phyloP scores from a whole-genome alignment of 2,888 invertebrate species.

The Pimpla rufipes region DNA sequence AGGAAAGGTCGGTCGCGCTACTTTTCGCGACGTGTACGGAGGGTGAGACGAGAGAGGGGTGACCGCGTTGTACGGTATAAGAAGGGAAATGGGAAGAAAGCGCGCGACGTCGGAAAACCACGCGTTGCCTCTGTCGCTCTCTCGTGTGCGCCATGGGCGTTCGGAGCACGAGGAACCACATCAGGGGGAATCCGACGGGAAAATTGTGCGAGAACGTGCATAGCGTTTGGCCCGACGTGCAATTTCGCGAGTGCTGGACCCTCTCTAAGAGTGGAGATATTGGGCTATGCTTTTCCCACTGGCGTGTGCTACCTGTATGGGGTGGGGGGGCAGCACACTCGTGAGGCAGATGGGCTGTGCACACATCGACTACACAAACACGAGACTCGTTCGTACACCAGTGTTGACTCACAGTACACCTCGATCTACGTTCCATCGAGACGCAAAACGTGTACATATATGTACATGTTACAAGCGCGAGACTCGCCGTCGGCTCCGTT shows the following conservation, averaged over 20 bases:
- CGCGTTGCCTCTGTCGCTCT: not conserved
- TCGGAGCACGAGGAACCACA: not conserved
- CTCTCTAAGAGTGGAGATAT: constrained; percentile 37
- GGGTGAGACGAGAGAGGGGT: not conserved
- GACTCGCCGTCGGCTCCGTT: not conserved
- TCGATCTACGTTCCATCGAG: constrained; percentile 1
- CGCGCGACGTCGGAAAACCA: constrained; percentile 3
- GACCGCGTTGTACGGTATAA: not conserved
- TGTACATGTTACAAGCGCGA: not conserved
- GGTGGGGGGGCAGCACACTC: not conserved
- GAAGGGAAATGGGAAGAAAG: constrained; percentile 31
- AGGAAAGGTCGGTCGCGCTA: not conserved
- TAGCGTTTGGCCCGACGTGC: constrained; percentile 64
- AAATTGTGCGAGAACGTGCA: constrained; percentile 65
- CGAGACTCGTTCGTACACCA: not conserved
- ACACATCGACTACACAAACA: not conserved
- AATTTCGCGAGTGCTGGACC: constrained; percentile 62
- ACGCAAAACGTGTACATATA: not conserved
- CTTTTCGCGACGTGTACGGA: not conserved
- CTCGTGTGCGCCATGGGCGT: not conserved
- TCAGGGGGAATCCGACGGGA: constrained; percentile 55
- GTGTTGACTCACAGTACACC: not conserved
- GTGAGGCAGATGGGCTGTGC: constrained; percentile 10
- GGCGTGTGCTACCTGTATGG: not conserved
- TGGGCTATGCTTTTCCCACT: not conserved